Percentiles rank a stretch among this genome's conserved stretches.
Evolutionary conservation across 2,113 vertebrate genomes (phyloP).

Genomic region (Leiothrix lutea): DNA sequence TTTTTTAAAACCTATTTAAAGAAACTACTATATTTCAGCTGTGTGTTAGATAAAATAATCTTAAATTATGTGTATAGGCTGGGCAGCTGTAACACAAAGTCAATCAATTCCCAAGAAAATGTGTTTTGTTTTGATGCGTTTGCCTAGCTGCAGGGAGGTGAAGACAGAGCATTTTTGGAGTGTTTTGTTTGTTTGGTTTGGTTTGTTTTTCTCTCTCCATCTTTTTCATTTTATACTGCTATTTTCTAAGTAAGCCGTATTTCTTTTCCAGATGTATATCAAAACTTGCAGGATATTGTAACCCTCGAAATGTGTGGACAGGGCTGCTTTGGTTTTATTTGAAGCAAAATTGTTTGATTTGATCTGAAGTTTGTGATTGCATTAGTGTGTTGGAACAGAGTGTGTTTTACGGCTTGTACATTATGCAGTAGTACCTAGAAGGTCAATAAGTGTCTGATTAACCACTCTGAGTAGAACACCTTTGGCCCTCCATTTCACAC

Average conservation of each 20-base stretch:
- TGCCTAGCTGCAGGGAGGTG: neutral
- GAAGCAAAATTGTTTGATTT: neutral
- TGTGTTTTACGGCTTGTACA: neutral
- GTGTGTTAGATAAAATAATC: neutral
- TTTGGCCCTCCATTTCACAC: neutral
- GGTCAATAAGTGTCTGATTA: neutral
- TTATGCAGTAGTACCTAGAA: neutral
- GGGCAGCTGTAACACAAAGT: neutral
- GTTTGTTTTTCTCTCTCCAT: neutral
- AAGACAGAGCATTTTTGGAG: neutral
- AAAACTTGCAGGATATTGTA: neutral
- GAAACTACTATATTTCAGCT: neutral
- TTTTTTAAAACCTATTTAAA: neutral
- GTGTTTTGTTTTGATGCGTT: neutral
- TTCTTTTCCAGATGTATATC: neutral
- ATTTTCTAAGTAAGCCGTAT: neutral
- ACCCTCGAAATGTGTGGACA: neutral
- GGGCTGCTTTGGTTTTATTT: neutral
- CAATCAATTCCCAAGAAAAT: neutral
- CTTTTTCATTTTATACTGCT: neutral
- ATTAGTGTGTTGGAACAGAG: neutral
- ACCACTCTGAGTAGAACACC: neutral
- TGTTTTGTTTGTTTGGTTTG: neutral
- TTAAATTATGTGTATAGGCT: neutral
- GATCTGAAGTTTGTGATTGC: neutral